Conservation (phyloP, 2,797 vertebrate species). For the Phataginus tricuspis region DNA sequence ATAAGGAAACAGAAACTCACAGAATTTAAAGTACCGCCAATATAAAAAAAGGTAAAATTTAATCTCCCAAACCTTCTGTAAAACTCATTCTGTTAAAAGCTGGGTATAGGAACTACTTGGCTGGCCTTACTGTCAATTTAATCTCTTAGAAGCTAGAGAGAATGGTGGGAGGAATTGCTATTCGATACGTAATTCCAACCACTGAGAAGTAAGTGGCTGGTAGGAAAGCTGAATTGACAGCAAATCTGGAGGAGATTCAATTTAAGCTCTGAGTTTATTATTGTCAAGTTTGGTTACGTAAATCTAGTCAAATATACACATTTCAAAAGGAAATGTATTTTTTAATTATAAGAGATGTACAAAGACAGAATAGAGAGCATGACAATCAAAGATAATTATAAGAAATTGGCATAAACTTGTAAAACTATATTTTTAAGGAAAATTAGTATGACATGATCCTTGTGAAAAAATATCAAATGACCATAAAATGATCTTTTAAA, state of each 20-base stretch:
- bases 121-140: slow-evolving; percentile 17
- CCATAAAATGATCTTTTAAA: neutral
- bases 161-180: slow-evolving; percentile 8
- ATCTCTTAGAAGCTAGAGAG: neutral
- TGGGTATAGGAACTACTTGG: neutral
- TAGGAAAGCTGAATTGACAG: neutral
- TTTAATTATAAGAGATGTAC: neutral
- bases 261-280: neutral
- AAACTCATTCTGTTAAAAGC: slow-evolving; percentile 50
- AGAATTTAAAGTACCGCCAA: neutral
- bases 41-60: neutral
- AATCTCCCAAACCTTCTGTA: neutral
- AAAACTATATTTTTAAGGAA: neutral
- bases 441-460: neutral
- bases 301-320: neutral
- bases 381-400: neutral
- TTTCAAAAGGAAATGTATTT: neutral
- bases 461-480: neutral
- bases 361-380: neutral
- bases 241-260: slow-evolving; percentile 37
- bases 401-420: neutral
- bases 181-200: slow-evolving; percentile 14
- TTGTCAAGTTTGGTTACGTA: neutral
- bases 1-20: neutral
- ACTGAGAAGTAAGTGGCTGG: slow-evolving; percentile 11